Evolutionary conservation across 1,140 invertebrate genomes (phyloP), one percentile per base, ranked within the genome.

Genomic region (Nasonia vitripennis): DNA sequence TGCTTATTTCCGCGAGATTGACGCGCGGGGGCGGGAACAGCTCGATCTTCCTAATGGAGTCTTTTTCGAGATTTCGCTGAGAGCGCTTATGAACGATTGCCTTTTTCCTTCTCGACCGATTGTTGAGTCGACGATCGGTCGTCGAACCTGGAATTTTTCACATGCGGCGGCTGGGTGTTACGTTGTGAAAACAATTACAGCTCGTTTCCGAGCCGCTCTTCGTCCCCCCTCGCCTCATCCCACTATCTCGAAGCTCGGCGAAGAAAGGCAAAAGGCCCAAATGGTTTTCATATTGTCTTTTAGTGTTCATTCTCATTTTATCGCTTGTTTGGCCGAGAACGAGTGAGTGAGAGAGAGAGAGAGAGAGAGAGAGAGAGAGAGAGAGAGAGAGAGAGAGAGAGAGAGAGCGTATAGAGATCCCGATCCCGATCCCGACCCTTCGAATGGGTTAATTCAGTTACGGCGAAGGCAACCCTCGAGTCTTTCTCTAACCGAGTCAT

Each of bases 271-370:
- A 71, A 51, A n/a, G 31, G 87, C 89, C 86, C 88, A 89, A 93
- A 93, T 92, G 90, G 91, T 92, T 93, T 92, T 92, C 92, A 93
- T 93, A 93, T 92, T 93, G 92, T 93, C 92, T 93, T 93, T 93
- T 93, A 93, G 90, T 92, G 92, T 91, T 92, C 92, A 90, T 93
- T 93, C 91, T 92, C 92, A 90, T 93, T 93, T 93, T 93, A 93
- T 92, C 88, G 92, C 92, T 93, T 93, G 92, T 93, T 93, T 93
- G 89, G 90, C 86, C 86, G 87, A 87, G 84, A 23, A 27, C 41
- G 62, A 67, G 11, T 10, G 11, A 45, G 67, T 6, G 67, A 70
- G 68, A 81, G 37, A 51, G 68, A 73, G 10, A 34, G 68, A 41
- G 27, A 73, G 10, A 51, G 68, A 67, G 41, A 73, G 10, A 51